Evolutionary conservation across 2,797 vertebrate species (phyloP).

Genomic region (Pangasius djambal): DNA sequence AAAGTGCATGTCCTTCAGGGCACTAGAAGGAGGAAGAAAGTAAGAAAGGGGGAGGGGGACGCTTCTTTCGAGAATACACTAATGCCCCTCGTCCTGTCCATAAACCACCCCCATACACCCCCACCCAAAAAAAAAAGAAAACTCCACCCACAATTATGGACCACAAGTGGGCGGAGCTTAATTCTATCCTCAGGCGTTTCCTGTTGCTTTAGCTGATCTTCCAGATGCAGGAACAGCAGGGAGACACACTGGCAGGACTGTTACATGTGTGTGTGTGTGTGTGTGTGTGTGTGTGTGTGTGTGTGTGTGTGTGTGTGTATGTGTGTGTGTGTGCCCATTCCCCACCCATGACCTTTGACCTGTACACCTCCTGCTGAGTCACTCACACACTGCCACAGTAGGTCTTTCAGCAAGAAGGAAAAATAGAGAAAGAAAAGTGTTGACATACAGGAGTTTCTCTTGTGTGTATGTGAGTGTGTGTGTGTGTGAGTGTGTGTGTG

Average conservation of each 20-base stretch:
- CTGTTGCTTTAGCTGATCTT: slow-evolving; percentile 48
- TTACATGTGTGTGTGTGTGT: slow-evolving; percentile 53
- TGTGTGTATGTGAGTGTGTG: slow-evolving; percentile 18
- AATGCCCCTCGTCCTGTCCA: background rate
- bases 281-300: slow-evolving; percentile 40
- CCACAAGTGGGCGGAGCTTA: slow-evolving; percentile 13
- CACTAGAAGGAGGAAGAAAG: background rate
- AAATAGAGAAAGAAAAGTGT: slow-evolving; percentile 12
- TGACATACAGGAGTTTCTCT: slow-evolving; percentile 18
- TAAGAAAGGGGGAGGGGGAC: background rate
- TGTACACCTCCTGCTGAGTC: slow-evolving; percentile 59
- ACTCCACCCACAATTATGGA: slow-evolving; percentile 6
- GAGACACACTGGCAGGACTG: slow-evolving; percentile 63
- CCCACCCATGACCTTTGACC: background rate
- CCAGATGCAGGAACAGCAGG: slow-evolving; percentile 58
- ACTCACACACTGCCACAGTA: slow-evolving; percentile 66
- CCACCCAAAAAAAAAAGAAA: background rate
- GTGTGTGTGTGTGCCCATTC: slow-evolving; percentile 47
- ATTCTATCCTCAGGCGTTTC: slow-evolving; percentile 21
- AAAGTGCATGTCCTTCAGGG: background rate
- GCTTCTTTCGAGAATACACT: slow-evolving; percentile 27
- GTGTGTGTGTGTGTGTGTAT: slow-evolving; percentile 39
- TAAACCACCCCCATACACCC: slow-evolving; percentile 3
- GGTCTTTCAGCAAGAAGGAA: slow-evolving; percentile 45
- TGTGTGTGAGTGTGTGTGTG: slow-evolving; percentile 19